phyloP scores from a whole-genome alignment of 2,888 invertebrate species.

The Mythimna impura region DNA sequence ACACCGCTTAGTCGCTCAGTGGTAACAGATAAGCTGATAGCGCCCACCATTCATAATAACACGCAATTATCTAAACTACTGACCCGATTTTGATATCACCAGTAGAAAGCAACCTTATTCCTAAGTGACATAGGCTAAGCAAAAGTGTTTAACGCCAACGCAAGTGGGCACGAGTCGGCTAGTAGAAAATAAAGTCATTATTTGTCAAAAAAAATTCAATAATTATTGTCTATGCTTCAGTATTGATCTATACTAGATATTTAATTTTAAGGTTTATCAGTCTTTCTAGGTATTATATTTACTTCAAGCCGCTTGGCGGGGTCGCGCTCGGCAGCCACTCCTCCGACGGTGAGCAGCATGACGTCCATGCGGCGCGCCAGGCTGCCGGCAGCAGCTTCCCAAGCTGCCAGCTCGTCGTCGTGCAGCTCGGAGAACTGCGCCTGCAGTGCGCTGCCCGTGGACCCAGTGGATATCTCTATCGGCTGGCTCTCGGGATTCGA shows the following conservation, averaged over 20 bases:
- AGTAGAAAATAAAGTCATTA: no score
- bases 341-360: conserved; percentile 90
- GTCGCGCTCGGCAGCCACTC: conserved; percentile 90
- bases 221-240: no score
- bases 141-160: no score
- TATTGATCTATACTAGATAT: no score
- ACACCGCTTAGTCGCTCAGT: background rate
- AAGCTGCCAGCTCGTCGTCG: conserved; percentile 26
- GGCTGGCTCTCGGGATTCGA: background rate
- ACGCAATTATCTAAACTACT: background rate
- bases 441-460: conserved; percentile 40
- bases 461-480: background rate
- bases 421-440: conserved; percentile 51
- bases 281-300: background rate
- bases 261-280: no score
- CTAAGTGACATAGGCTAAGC: no score
- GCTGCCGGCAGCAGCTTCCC: conserved; percentile 67
- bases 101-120: no score
- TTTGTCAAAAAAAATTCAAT: no score
- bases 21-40: background rate
- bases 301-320: conserved; percentile 89
- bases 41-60: background rate
- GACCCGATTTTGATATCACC: no score
- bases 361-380: conserved; percentile 90
- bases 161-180: no score